phyloP scores from a whole-genome alignment of 2,888 invertebrate species.

The Keiferia lycopersicella region DNA sequence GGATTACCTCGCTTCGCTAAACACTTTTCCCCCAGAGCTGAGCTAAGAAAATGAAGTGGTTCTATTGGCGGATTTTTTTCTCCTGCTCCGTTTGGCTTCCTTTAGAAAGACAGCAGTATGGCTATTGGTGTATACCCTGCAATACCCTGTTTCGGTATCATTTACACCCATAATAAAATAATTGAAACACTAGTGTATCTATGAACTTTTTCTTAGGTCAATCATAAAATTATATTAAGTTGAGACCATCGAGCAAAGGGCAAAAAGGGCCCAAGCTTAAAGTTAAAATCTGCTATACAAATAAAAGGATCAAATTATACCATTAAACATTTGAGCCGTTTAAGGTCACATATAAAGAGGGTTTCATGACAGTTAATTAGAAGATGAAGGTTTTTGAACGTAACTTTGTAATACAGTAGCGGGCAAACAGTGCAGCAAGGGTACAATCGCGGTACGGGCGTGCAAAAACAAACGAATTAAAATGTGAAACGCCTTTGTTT shows the following conservation, averaged over 20 bases:
- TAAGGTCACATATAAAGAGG: constrained; percentile 33
- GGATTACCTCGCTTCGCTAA: no score
- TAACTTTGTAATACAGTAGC: constrained; percentile 16
- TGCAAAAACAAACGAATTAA: constrained; percentile 17
- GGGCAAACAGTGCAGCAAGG: constrained; percentile 20
- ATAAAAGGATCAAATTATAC: background rate
- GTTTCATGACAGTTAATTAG: constrained; percentile 55
- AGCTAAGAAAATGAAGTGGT: no score
- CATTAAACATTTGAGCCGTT: background rate
- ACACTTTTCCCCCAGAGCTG: no score
- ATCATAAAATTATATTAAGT: no score
- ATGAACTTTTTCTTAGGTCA: no score
- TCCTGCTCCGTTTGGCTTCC: no score
- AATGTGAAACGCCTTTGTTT: constrained; percentile 16
- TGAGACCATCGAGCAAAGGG: background rate
- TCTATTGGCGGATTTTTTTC: no score
- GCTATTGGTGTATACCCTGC: no score
- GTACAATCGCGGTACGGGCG: background rate
- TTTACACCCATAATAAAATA: no score
- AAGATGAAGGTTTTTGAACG: constrained; percentile 42
- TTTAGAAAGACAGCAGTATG: no score
- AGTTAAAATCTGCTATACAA: background rate
- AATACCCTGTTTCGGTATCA: no score
- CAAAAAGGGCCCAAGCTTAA: background rate
- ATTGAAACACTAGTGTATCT: no score